phyloP scores from a whole-genome alignment of 2,113 vertebrate species.

The Fukomys damarensis region DNA sequence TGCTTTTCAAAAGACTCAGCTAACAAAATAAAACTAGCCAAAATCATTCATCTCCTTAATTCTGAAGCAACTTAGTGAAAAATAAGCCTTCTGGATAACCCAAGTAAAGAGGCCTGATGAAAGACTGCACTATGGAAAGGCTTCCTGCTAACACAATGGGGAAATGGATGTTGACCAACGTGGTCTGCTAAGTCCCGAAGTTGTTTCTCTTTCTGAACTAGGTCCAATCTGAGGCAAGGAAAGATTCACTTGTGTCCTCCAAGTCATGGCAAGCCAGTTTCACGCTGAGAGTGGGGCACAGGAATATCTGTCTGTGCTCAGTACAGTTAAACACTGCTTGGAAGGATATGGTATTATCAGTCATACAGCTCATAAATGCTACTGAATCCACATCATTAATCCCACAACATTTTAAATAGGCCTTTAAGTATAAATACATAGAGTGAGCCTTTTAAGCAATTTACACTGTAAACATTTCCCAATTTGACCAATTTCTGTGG shows the following conservation, averaged over 20 bases:
- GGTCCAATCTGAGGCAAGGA: not conserved
- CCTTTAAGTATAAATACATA: not conserved
- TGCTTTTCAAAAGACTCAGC: not conserved
- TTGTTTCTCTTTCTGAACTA: not conserved
- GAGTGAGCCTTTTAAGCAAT: not conserved
- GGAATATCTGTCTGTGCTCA: not conserved
- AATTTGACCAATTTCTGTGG: slow-evolving; percentile 43
- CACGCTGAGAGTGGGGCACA: not conserved
- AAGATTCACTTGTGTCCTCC: not conserved
- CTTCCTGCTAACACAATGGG: not conserved
- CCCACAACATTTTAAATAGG: not conserved
- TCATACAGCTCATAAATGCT: slow-evolving; percentile 17
- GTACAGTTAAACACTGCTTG: slow-evolving; percentile 13
- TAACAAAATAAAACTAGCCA: slow-evolving; percentile 45
- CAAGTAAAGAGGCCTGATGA: slow-evolving; percentile 54
- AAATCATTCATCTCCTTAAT: slow-evolving; percentile 33
- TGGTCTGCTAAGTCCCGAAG: not conserved
- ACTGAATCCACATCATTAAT: slow-evolving; percentile 39
- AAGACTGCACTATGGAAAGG: slow-evolving; percentile 23
- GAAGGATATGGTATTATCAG: slow-evolving; percentile 41
- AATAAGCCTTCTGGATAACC: not conserved
- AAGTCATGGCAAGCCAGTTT: not conserved
- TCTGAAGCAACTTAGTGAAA: slow-evolving; percentile 40
- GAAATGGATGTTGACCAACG: slow-evolving; percentile 1
- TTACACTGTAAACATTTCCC: not conserved